Percentiles rank a stretch among this genome's conserved stretches.
Conservation (phyloP, 2,113 vertebrate genomes). For the Rattus norvegicus region DNA sequence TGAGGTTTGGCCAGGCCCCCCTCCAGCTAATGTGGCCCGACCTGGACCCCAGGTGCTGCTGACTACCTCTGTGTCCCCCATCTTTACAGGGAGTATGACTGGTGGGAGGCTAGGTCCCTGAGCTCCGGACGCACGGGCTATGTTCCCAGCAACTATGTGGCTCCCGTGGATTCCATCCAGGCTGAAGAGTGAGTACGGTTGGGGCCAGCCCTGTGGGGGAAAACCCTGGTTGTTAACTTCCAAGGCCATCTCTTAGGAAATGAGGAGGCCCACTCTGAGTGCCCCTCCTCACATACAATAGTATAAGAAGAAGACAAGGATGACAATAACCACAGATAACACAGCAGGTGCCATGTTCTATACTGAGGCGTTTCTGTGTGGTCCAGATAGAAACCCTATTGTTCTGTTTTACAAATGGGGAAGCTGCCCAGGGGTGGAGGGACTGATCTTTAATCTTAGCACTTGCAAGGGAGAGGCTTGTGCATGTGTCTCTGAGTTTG, state of each 20-base stretch:
- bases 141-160: constrained; percentile 98
- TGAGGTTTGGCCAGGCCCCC: background rate
- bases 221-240: background rate
- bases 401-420: constrained; percentile 35
- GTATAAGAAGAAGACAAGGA: background rate
- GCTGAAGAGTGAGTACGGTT: constrained; percentile 94
- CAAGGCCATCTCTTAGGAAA: constrained; percentile 2
- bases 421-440: background rate
- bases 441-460: background rate
- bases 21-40: background rate
- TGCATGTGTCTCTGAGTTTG: background rate
- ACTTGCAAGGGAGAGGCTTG: background rate
- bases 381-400: background rate
- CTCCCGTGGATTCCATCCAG: constrained; percentile 97
- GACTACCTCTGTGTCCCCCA: constrained; percentile 13
- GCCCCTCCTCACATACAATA: background rate
- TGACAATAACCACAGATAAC: background rate
- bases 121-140: constrained; percentile 93
- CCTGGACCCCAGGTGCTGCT: background rate
- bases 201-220: background rate
- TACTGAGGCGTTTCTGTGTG: background rate
- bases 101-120: constrained; percentile 98
- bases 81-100: constrained; percentile 93
- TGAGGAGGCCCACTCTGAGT: background rate
- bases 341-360: background rate